phyloP scores from a whole-genome alignment of 2,797 vertebrate species.

The Eulemur coronatus region DNA sequence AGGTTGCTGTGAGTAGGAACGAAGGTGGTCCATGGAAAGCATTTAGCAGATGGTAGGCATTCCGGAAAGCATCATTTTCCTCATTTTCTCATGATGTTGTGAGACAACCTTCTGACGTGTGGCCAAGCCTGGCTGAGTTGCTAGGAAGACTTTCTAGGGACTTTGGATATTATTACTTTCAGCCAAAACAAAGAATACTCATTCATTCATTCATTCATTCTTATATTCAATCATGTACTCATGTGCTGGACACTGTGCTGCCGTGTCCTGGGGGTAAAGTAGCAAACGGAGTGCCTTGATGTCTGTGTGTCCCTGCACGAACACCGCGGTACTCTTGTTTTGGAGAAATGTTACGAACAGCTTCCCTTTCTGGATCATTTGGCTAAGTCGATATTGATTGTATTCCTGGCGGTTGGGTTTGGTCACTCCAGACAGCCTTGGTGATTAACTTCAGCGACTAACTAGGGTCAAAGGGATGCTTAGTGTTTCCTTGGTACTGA shows the following conservation, averaged over 20 bases:
- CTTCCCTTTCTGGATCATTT: neutral
- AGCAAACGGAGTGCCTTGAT: neutral
- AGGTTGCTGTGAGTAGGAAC: neutral
- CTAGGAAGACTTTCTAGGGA: neutral
- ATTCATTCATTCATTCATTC: neutral
- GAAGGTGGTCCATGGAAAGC: neutral
- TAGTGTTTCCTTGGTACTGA: neutral
- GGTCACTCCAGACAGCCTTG: neutral
- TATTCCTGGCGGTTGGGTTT: neutral
- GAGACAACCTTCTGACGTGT: accelerated
- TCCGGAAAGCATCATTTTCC: neutral
- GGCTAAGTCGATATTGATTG: neutral
- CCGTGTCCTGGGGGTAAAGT: too few relatives aligned
- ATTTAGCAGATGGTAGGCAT: accelerated
- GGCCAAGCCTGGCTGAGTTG: neutral
- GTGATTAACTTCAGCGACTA: neutral
- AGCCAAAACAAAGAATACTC: neutral
- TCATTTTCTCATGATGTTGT: neutral
- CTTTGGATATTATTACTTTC: neutral
- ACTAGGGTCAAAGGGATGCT: neutral
- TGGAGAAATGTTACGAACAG: too few relatives aligned
- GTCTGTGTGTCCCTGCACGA: neutral
- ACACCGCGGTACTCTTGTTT: neutral
- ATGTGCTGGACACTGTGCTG: accelerated
- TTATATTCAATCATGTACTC: neutral